Evolutionary conservation across 2,888 invertebrate genomes (phyloP), one percentile per base, ranked within the genome.

Genomic region (Netelia inedita): DNA sequence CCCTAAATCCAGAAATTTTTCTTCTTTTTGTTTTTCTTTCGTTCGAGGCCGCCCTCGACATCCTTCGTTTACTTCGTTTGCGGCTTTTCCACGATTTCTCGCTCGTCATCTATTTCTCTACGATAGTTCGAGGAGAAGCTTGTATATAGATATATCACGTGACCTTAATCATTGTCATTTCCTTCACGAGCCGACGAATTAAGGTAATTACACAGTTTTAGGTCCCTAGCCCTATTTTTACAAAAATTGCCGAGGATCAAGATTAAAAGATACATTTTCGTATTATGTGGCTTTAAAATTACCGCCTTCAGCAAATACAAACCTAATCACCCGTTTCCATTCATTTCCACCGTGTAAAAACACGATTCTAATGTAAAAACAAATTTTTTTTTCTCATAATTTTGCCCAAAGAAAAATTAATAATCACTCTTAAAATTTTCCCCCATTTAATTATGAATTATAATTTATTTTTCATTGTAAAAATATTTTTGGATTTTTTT

Each of bases 1-100:
- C 21, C 11, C 76, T 14, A 59, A 76, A 68, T 59, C 59, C 57
- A n/a, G 23, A 19, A 6, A 16, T 41, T 76, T 68, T 68, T 68
- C 5, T 46, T 46, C 3, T 46, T 46, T 46, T 46, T 46, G 1
- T 46, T 46, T 46, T 46, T 46, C 3, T 11, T 35, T 23, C 23
- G 23, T 6, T 35, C 35, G 35, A 35, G 11, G 2, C 46, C 46
- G 2, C 46, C 46, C 46, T 46, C 46, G 46, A 11, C 14, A 14
- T 14, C 14, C 46, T 14, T 46, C 14, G 46, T 46, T 5, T 46
- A 14, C 3, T 46, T 11, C 3, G 46, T 46, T 14, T 46, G 35
- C 6, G 46, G 46, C 1, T 14, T 14, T 14, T 3, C 46, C 0
- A 46, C 46, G 46, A 35, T 35, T 35, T 35, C 35, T 35, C 14